These are phyloP conservation scores for Burhinus bistriatus DNA, from an alignment of 2,113 vertebrate species.

Conservation along the genomic window DNA sequence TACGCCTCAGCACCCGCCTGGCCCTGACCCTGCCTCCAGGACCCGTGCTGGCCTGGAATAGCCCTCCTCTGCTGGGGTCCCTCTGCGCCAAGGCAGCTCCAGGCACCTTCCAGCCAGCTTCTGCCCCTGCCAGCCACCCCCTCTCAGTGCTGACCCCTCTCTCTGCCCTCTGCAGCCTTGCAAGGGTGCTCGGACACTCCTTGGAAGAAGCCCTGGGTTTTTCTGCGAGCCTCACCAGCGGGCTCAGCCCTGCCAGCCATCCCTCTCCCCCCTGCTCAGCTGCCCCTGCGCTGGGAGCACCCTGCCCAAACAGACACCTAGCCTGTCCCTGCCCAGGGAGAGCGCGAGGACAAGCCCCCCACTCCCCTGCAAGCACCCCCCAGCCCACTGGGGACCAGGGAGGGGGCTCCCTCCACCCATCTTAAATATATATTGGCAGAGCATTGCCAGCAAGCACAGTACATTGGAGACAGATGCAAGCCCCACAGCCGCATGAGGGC, in stretches of 20 bases:
- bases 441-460: not conserved
- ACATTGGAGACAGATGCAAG: not conserved
- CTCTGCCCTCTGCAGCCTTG: not conserved
- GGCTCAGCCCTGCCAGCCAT: not conserved
- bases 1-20: not conserved
- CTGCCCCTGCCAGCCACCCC: not conserved
- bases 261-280: not conserved
- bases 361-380: not conserved
- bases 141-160: not conserved
- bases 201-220: not conserved
- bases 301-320: not conserved
- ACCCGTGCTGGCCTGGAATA: not conserved
- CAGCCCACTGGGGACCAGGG: rapidly evolving
- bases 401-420: not conserved
- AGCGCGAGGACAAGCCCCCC: not conserved
- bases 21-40: not conserved
- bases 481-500: rapidly evolving
- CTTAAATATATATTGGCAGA: not conserved
- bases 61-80: rapidly evolving
- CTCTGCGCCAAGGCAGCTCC: not conserved
- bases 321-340: not conserved
- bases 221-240: not conserved
- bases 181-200: not conserved
- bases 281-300: not conserved
- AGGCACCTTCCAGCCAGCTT: not conserved